Conservation (phyloP, 1,140 invertebrate species). For the Thalassaphorura encarpata region DNA sequence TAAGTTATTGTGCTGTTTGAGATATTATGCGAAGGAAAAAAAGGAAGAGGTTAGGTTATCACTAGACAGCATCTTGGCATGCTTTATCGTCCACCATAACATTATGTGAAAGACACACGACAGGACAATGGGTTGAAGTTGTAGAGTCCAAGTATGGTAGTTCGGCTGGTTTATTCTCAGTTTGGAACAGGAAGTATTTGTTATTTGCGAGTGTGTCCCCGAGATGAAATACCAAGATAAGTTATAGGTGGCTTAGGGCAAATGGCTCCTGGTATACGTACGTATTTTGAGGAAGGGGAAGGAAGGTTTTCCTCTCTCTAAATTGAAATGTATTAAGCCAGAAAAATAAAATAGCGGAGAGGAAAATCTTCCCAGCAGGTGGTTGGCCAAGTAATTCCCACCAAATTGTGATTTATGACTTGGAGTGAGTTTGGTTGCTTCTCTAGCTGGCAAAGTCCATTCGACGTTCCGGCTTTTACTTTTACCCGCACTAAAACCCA, state of each 20-base stretch:
- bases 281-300: not conserved
- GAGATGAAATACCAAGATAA: slow-evolving; percentile 10
- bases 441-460: no score
- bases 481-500: no score
- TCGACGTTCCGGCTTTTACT: no score
- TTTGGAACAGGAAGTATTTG: not conserved
- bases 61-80: no score
- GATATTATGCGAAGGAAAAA: no score
- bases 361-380: slow-evolving; percentile 32
- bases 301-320: slow-evolving; percentile 12
- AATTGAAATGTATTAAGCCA: slow-evolving; percentile 33
- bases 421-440: no score
- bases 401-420: slow-evolving; percentile 33
- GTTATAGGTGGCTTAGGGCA: slow-evolving; percentile 22
- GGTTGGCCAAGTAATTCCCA: slow-evolving; percentile 32
- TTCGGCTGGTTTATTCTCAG: not conserved
- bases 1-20: no score
- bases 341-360: slow-evolving; percentile 23
- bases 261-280: not conserved
- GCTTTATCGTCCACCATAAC: no score
- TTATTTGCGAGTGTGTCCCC: not conserved
- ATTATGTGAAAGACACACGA: no score
- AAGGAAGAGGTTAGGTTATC: no score
- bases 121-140: no score
- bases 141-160: not conserved